phyloP scores from a whole-genome alignment of 2,888 invertebrate genomes.

The Parnassius orleans region DNA sequence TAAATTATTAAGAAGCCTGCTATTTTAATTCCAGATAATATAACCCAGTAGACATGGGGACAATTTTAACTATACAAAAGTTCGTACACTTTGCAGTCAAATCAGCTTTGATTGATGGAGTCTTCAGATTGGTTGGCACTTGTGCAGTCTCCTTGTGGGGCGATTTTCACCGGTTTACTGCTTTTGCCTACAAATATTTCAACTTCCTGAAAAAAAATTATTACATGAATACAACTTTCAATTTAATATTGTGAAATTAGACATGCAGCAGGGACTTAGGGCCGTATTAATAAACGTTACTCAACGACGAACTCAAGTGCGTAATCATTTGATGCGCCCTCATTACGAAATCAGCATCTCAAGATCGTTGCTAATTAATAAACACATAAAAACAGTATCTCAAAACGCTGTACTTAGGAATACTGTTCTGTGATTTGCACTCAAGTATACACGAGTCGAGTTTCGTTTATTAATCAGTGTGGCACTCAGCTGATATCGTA shows the following conservation, averaged over 20 bases:
- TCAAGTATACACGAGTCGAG: too few species aligned
- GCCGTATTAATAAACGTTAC: too few species aligned
- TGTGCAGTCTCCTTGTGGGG: constrained; percentile 56
- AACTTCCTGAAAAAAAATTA: constrained; percentile 57
- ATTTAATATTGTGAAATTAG: background rate
- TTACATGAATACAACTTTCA: background rate
- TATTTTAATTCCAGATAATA: constrained; percentile 18
- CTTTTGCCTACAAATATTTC: constrained; percentile 71
- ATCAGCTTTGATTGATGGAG: constrained; percentile 57
- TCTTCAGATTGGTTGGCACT: constrained; percentile 41
- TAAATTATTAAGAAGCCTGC: too few species aligned
- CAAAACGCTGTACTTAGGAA: too few species aligned
- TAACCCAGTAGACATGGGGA: constrained; percentile 2
- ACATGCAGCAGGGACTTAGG: background rate
- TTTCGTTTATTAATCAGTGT: too few species aligned
- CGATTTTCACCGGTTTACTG: constrained; percentile 51
- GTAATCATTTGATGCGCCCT: too few species aligned
- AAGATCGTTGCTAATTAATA: too few species aligned
- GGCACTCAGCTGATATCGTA: too few species aligned
- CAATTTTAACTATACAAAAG: constrained; percentile 5
- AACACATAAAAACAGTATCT: too few species aligned
- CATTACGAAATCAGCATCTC: too few species aligned
- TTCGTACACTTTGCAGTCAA: constrained; percentile 19
- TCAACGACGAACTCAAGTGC: too few species aligned
- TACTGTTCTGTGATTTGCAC: too few species aligned